Evolutionary conservation across 2,113 vertebrate genomes (phyloP).

Genomic region (Collichthys lucidus): DNA sequence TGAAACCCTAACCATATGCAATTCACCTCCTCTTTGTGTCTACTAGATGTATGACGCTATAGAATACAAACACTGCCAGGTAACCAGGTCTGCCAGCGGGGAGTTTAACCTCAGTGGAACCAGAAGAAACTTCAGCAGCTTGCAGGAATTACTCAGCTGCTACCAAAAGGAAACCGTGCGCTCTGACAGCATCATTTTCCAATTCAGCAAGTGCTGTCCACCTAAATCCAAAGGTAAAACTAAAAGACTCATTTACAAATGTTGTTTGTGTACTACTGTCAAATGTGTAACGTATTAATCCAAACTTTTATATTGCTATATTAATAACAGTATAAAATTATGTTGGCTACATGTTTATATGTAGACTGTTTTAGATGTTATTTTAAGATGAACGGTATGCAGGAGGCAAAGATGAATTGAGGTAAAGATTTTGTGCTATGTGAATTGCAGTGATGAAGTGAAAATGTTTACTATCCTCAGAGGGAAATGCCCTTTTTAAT

Average conservation of each 20-base stretch:
- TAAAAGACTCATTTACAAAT: background rate
- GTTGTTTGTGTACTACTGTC: background rate
- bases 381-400: background rate
- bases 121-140: slow-evolving; percentile 90
- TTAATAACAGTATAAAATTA: background rate
- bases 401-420: background rate
- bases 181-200: slow-evolving; percentile 94
- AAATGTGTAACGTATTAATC: background rate
- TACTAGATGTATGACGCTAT: slow-evolving; percentile 80
- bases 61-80: slow-evolving; percentile 96
- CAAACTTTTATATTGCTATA: background rate
- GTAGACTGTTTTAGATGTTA: background rate
- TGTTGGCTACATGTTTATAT: background rate
- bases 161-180: slow-evolving; percentile 98
- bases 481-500: background rate
- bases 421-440: background rate
- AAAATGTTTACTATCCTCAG: background rate
- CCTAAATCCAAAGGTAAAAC: slow-evolving; percentile 92
- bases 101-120: slow-evolving; percentile 96
- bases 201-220: slow-evolving; percentile 94
- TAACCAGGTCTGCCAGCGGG: slow-evolving; percentile 88
- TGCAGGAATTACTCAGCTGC: slow-evolving; percentile 93
- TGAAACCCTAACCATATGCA: background rate
- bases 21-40: slow-evolving; percentile 15
- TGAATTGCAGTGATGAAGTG: background rate